phyloP scores from a whole-genome alignment of 2,797 vertebrate species.

The Mareca strepera region DNA sequence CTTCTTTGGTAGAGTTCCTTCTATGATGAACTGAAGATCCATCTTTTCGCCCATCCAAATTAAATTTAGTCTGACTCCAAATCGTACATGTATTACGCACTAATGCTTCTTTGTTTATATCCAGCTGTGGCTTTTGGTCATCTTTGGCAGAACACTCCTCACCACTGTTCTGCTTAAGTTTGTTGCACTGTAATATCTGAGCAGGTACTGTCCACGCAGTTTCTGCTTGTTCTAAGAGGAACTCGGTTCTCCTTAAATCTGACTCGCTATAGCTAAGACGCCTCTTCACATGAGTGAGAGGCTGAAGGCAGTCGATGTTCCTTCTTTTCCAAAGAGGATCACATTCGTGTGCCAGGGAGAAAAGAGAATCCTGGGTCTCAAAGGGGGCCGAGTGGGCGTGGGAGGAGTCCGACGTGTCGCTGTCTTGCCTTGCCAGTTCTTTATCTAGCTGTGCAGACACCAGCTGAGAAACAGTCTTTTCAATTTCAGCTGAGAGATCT shows the following conservation, averaged over 20 bases:
- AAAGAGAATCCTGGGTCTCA: constrained; percentile 70
- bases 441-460: constrained; percentile 84
- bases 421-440: constrained; percentile 86
- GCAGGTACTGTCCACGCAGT: constrained; percentile 76
- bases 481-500: constrained; percentile 90
- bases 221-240: constrained; percentile 78
- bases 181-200: constrained; percentile 59
- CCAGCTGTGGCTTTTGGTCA: constrained; percentile 23
- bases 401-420: constrained; percentile 67
- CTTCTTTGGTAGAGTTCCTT: constrained; percentile 71
- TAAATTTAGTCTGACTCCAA: constrained; percentile 81
- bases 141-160: constrained; percentile 35
- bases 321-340: constrained; percentile 85
- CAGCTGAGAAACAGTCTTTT: constrained; percentile 91
- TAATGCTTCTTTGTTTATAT: constrained; percentile 69
- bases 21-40: constrained; percentile 67
- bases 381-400: constrained; percentile 22
- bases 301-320: constrained; percentile 75
- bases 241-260: constrained; percentile 81
- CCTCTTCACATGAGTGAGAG: constrained; percentile 76
- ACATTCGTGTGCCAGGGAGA: constrained; percentile 79
- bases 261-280: constrained; percentile 93
- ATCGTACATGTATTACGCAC: constrained; percentile 76
- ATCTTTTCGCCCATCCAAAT: constrained; percentile 51
- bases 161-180: constrained; percentile 64